Base-by-base conservation (phyloP, 1,140 invertebrate genomes). In the Scaptomyza montana region DNA sequence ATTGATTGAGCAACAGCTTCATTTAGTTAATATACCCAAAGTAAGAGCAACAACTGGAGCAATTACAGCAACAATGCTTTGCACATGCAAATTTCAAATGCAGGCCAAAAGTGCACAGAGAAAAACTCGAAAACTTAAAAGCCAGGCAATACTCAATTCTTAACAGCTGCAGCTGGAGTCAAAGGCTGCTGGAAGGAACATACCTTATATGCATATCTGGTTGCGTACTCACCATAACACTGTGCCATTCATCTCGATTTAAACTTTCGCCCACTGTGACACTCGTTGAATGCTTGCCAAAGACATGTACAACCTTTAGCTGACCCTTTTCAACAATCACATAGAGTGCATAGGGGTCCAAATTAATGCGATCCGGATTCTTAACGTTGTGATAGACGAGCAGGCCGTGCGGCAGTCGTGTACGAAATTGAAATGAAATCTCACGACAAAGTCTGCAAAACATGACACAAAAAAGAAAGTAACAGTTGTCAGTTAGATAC, bases 241-340 rank as follows among this genome's bases (percentile, higher is more conserved):
- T 95, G 92, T 98, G 97, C 97, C 97, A 98, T 82, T 96, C 94
- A 90, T 98, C 97, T 80, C 96, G 94, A 92, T 98, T 98, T 21
- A 98, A 92, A 10, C 96, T 97, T 92, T 97, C 94, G 39, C 97
- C 97, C n/a, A 98, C 96, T 3, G 96, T 97, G 43, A 97, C 94
- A 64, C 96, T 97, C 5, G 96, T 97, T 50, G 96, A 95, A 91
- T 96, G 95, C 91, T 97, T 96, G 2, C 96, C 96, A 92, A 97
- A 97, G 16, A 97, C 96, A 90, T 97, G 96, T n/a, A 97, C 96
- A 51, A 97, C 95, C 93, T 97, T 97, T 10, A 97, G 91, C 92
- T 97, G 96, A 25, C 97, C 97, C 90, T 97, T 97, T 89, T 97
- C 96, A 25, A 98, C 95, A 78, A 97, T 97, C 39, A 98, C 96